These are phyloP conservation scores for Anhinga rufa DNA, from an alignment of 2,113 vertebrate genomes.

Conservation along the genomic window DNA sequence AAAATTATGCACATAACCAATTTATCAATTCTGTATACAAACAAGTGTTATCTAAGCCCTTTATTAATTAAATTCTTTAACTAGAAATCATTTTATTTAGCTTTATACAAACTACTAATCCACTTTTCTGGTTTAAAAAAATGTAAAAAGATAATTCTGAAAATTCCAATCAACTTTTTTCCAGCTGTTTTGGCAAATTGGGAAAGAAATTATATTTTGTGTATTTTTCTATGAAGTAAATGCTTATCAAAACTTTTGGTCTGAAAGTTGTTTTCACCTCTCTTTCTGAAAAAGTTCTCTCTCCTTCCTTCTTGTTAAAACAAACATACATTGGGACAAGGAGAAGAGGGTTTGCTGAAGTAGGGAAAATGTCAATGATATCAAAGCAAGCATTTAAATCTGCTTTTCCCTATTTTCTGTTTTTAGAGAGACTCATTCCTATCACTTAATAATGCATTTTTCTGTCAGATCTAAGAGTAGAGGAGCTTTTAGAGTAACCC, in stretches of 20 bases:
- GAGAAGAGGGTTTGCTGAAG: background rate
- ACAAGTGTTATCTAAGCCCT: background rate
- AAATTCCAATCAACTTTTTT: background rate
- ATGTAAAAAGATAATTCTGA: background rate
- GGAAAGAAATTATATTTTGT: background rate
- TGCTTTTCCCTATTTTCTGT: background rate
- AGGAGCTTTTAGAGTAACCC: background rate
- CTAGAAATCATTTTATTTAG: background rate
- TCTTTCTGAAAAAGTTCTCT: background rate
- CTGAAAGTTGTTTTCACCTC: background rate
- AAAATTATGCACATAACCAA: background rate
- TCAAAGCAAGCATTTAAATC: background rate
- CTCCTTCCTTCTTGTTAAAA: background rate
- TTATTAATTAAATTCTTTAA: background rate
- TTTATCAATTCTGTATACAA: background rate
- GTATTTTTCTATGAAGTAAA: background rate
- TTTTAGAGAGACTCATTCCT: background rate
- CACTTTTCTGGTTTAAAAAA: background rate
- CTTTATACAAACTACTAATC: background rate
- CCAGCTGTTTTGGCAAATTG: background rate
- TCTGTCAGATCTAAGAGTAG: background rate
- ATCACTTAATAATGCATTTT: background rate
- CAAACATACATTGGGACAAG: background rate
- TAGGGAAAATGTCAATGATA: background rate
- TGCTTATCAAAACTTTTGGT: background rate